These are phyloP conservation scores for Montipora cactus DNA, from an alignment of 64 coral and sea anemone genomes.

Conservation along the genomic window DNA sequence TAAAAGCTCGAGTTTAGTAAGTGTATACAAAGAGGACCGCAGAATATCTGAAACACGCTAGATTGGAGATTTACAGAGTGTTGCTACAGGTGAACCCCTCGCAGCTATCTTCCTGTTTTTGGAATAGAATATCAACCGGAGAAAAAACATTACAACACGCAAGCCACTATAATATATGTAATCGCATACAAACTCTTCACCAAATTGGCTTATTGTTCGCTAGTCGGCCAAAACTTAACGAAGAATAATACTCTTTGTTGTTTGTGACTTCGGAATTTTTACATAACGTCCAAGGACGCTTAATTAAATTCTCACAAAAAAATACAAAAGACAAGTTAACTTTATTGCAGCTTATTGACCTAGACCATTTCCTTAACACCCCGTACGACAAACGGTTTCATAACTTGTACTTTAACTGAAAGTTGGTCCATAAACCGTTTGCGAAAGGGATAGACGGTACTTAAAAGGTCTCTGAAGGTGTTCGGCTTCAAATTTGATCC, in stretches of 20 bases:
- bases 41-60: conserved; percentile 16
- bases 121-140: background rate
- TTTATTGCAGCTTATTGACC: no score
- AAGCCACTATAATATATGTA: background rate
- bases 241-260: background rate
- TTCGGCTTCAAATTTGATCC: no score
- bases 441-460: no score
- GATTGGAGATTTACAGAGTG: background rate
- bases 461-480: no score
- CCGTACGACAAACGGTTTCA: no score
- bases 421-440: no score
- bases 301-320: no score
- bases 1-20: conserved; percentile 12
- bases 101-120: background rate
- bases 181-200: background rate
- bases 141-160: background rate
- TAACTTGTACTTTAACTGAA: no score
- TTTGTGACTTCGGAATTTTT: background rate
- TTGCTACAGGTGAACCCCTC: background rate
- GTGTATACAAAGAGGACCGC: conserved; percentile 32
- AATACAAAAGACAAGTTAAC: no score
- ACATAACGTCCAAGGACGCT: background rate
- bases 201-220: background rate
- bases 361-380: no score
- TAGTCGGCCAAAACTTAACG: background rate